Conservation (phyloP, 2,888 invertebrate species). For the Halictus quadricinctus region DNA sequence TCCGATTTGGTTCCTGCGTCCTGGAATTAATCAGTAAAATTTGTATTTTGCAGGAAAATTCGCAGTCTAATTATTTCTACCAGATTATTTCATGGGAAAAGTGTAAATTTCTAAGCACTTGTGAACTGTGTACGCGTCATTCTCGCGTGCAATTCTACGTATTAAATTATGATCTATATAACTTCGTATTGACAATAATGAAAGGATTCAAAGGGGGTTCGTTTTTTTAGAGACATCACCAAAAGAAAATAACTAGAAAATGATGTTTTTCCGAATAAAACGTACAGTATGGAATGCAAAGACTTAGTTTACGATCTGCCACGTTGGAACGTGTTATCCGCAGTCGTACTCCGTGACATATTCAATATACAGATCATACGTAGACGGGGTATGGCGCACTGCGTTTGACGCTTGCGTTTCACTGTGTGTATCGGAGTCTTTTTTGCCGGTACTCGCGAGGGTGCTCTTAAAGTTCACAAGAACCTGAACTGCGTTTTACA, state of each 20-base stretch:
- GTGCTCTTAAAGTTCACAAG: not conserved
- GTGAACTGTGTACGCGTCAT: not conserved
- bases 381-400: not conserved
- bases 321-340: constrained; percentile 6
- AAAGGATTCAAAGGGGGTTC: not conserved
- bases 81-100: not conserved
- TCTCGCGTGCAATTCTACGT: constrained; percentile 8
- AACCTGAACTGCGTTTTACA: not conserved
- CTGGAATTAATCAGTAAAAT: no score
- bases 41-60: no score
- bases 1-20: no score
- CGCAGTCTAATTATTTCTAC: no score
- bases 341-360: constrained; percentile 24
- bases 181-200: not conserved
- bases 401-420: constrained; percentile 13
- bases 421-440: not conserved
- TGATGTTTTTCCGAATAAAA: not conserved
- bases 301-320: not conserved
- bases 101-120: not conserved
- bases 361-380: not conserved
- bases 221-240: not conserved
- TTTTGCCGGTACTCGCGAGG: not conserved
- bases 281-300: not conserved
- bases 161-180: not conserved
- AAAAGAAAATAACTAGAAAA: not conserved